Evolutionary conservation across 2,797 vertebrate species (phyloP), one percentile per base, ranked within the genome.

Genomic region (Amazona ochrocephala): DNA sequence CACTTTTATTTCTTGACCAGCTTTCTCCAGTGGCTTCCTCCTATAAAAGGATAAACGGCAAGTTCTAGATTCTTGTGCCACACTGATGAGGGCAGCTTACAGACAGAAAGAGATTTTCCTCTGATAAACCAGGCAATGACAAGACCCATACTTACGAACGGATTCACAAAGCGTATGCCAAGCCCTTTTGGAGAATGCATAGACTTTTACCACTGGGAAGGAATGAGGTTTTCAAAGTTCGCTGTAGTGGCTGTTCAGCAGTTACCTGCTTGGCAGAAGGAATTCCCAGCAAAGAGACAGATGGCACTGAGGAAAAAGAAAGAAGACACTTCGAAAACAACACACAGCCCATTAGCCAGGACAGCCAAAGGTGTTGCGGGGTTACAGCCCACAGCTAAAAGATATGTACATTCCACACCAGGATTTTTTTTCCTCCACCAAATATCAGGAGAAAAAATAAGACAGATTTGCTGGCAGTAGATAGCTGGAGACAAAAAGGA

Each of bases 131-230:
- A 50, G 56, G 62, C 32, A 90, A 44, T 0, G 29, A 39, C 14
- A 66, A 56, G 18, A 39, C 22, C 15, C 77, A 14, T 15, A 32
- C 79, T 26, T 90, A 94, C 2, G 56, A 96, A 88, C 70, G 88
- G 61, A 94, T 97, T 83, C 98, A 98, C 80, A 95, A 83, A 91
- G 96, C 92, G 1, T 97, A 97, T 26, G 97, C 95, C 12, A 97
- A 97, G 54, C 94, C 97, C 6, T 98, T 98, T 29, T 97, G 95
- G 95, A 97, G 97, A 90, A 98, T 97, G 97, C 97, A 98, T 7
- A 97, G 95, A 62, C 95, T 98, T 80, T 92, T 98, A 78, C 50
- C 85, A 14, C 95, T 97, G 11, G 97, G 97, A 79, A 97, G 97
- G 67, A 95, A 96, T 3, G 97, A 98, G 84, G 66, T 48, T 29